These are phyloP conservation scores for Onychomys torridus DNA, from an alignment of 2,797 vertebrate genomes.

Conservation along the genomic window DNA sequence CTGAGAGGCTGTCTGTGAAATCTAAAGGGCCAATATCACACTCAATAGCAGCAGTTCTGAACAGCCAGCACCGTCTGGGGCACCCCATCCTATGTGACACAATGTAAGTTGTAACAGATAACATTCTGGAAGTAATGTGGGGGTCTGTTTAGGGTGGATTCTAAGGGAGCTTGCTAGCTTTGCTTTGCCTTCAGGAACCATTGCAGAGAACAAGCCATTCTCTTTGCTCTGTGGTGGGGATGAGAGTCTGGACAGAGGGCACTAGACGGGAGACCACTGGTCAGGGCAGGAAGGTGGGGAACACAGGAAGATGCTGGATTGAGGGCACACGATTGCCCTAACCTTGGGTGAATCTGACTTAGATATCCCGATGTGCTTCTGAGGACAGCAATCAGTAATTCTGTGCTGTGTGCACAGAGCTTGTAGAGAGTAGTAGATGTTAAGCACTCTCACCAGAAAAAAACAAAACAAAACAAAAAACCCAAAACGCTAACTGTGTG, in stretches of 20 bases:
- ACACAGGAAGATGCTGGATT: background rate
- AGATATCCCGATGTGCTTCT: too few relatives aligned
- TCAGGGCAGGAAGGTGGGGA: background rate
- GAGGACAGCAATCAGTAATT: background rate
- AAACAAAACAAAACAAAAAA: too few relatives aligned
- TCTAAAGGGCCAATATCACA: constrained; percentile 75
- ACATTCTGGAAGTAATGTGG: constrained; percentile 51
- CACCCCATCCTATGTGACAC: background rate
- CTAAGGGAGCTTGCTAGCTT: constrained; percentile 52
- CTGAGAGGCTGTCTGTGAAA: constrained; percentile 78
- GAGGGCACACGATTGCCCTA: background rate
- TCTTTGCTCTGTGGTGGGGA: background rate
- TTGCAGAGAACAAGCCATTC: constrained; percentile 26
- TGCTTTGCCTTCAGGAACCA: constrained; percentile 29
- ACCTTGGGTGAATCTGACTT: fast-evolving
- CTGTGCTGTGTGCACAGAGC: too few relatives aligned
- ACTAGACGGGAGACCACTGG: background rate
- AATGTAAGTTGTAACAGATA: constrained; percentile 46
- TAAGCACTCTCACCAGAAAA: background rate
- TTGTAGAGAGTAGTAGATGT: background rate
- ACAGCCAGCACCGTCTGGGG: constrained; percentile 63
- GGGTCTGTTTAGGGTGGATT: constrained; percentile 45
- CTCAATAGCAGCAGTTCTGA: constrained; percentile 34
- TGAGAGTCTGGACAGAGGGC: background rate
- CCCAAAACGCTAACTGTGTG: background rate